These are phyloP conservation scores for Sphaerophoria taeniata DNA, from an alignment of 2,888 invertebrate genomes.

Conservation along the genomic window DNA sequence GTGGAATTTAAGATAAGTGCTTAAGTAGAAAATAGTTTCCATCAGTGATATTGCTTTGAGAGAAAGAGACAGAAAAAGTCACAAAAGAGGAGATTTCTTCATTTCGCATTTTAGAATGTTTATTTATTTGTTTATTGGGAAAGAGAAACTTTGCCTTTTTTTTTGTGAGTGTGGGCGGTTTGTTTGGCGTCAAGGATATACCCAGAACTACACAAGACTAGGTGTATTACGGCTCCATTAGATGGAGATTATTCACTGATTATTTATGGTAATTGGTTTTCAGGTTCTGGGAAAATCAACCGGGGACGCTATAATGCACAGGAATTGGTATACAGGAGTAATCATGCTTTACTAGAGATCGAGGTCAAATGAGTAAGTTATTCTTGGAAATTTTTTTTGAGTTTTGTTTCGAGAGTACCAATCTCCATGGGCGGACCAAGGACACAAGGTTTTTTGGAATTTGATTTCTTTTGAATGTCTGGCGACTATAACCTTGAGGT, in stretches of 20 bases:
- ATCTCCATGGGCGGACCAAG: background rate
- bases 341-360: slow-evolving; percentile 45
- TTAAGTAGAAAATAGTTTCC: background rate
- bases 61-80: background rate
- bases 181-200: too few species aligned
- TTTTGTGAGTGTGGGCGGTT: background rate
- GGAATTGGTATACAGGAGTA: slow-evolving; percentile 26
- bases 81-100: slow-evolving; percentile 1
- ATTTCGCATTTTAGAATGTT: background rate
- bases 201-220: slow-evolving; percentile 21
- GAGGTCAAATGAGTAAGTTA: slow-evolving; percentile 61
- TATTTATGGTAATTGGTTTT: slow-evolving; percentile 71
- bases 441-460: too few species aligned
- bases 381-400: slow-evolving; percentile 7
- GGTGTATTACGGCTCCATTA: slow-evolving; percentile 64
- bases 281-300: slow-evolving; percentile 45
- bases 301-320: too few species aligned
- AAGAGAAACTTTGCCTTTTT: background rate
- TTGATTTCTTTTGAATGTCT: too few species aligned
- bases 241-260: slow-evolving; percentile 69
- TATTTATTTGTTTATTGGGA: background rate
- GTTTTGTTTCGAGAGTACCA: background rate
- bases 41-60: background rate
- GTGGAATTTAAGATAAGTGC: background rate
- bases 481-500: too few species aligned